A percentile compares a stretch with the other conserved stretches of the same genome.
phyloP scores from a whole-genome alignment of 2,888 invertebrate genomes.

The Stomorhina lunata region DNA sequence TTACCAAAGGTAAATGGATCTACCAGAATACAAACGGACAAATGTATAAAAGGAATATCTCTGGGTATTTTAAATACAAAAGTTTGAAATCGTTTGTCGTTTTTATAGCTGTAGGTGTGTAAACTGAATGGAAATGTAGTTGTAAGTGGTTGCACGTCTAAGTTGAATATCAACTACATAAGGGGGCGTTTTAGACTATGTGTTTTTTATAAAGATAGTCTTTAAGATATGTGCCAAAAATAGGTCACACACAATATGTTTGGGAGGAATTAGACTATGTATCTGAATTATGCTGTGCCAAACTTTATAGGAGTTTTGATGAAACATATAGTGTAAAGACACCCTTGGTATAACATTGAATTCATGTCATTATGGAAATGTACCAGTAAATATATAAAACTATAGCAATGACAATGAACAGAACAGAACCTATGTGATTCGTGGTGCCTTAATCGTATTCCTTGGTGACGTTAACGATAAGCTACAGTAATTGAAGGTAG shows the following conservation, averaged over 20 bases:
- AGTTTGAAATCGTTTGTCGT: background rate
- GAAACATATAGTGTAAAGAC: too few relatives aligned
- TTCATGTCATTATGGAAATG: constrained; percentile 4
- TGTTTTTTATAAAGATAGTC: too few relatives aligned
- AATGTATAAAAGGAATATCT: too few relatives aligned
- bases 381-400: background rate
- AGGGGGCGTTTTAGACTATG: too few relatives aligned
- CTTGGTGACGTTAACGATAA: background rate
- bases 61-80: too few relatives aligned
- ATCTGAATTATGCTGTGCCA: too few relatives aligned
- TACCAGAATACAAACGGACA: too few relatives aligned
- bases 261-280: too few relatives aligned
- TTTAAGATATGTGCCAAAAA: too few relatives aligned
- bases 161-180: background rate
- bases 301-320: too few relatives aligned
- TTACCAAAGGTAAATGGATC: too few relatives aligned
- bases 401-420: background rate
- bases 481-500: background rate
- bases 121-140: background rate
- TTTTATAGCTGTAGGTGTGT: background rate
- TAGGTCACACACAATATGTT: too few relatives aligned
- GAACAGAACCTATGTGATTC: background rate
- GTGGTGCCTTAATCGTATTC: background rate
- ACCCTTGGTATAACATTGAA: background rate
- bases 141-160: background rate